These are phyloP conservation scores for Labeo catla DNA, from an alignment of 2,113 vertebrate genomes.

Conservation along the genomic window DNA sequence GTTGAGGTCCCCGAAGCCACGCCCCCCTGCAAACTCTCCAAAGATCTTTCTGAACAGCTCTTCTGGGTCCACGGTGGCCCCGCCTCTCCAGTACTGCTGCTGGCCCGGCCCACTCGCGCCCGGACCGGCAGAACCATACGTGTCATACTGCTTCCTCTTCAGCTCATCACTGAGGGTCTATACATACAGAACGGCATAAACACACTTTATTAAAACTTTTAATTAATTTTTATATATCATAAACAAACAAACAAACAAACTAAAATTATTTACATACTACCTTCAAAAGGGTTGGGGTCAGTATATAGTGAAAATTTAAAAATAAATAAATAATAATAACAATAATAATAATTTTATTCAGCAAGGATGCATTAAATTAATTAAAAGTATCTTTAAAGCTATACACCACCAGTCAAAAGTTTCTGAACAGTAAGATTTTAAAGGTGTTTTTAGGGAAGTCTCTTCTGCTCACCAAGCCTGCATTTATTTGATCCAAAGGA, in stretches of 20 bases:
- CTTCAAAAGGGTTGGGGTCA: too few relatives aligned
- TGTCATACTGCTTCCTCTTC: conserved; percentile 94
- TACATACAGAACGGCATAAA: background rate
- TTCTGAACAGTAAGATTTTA: too few relatives aligned
- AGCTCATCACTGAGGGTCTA: conserved; percentile 93
- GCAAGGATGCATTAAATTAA: background rate
- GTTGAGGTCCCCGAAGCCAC: conserved; percentile 87
- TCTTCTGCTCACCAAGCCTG: too few relatives aligned
- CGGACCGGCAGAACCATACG: conserved; percentile 80
- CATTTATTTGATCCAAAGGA: too few relatives aligned
- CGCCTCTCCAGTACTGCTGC: conserved; percentile 86
- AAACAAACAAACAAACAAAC: too few relatives aligned
- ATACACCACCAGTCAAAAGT: too few relatives aligned
- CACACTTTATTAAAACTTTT: background rate
- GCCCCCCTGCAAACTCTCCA: conserved; percentile 87
- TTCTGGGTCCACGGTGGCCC: conserved; percentile 86
- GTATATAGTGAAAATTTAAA: too few relatives aligned
- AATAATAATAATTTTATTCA: too few relatives aligned
- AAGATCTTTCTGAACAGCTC: conserved; percentile 98
- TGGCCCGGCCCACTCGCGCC: conserved; percentile 75
- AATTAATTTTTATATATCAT: too few relatives aligned
- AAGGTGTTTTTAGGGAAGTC: too few relatives aligned
- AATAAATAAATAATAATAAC: too few relatives aligned
- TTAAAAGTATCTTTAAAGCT: background rate
- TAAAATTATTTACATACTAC: too few relatives aligned